A percentile compares a stretch with the other conserved stretches of the same genome.
These are phyloP conservation scores for Cacajao melanocephalus DNA, from an alignment of 2,797 vertebrate species.

Conservation along the genomic window DNA sequence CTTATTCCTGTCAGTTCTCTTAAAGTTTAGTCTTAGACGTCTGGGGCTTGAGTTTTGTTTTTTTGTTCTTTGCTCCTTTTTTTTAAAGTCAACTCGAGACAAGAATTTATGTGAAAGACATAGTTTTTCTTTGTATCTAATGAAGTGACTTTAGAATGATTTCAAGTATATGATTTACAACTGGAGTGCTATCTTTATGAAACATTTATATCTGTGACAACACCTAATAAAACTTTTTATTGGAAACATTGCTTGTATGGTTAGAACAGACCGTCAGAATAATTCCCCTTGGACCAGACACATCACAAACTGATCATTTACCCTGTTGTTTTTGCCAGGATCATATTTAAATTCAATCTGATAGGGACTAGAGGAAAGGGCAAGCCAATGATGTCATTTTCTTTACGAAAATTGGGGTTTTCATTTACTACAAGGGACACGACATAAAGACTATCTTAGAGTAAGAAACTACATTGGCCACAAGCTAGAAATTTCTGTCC, in stretches of 20 bases:
- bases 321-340: neutral
- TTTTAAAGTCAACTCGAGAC: constrained; percentile 36
- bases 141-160: constrained; percentile 58
- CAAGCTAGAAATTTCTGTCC: neutral
- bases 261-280: constrained; percentile 61
- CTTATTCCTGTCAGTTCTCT: constrained; percentile 7
- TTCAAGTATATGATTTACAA: constrained; percentile 65
- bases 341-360: constrained; percentile 23
- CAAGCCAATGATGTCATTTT: neutral
- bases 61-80: constrained; percentile 38
- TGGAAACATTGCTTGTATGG: constrained; percentile 45
- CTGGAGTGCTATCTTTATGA: constrained; percentile 62
- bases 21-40: neutral
- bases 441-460: neutral
- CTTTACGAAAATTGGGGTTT: constrained; percentile 40
- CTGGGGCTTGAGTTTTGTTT: neutral
- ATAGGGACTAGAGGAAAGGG: neutral
- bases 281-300: neutral
- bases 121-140: constrained; percentile 60
- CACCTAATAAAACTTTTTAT: constrained; percentile 74
- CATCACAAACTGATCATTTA: constrained; percentile 36
- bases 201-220: constrained; percentile 71
- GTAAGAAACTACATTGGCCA: neutral
- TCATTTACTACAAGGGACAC: constrained; percentile 2
- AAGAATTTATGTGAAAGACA: constrained; percentile 53